phyloP scores from a whole-genome alignment of 2,797 vertebrate genomes.

The Ctenopoma kingsleyae region DNA sequence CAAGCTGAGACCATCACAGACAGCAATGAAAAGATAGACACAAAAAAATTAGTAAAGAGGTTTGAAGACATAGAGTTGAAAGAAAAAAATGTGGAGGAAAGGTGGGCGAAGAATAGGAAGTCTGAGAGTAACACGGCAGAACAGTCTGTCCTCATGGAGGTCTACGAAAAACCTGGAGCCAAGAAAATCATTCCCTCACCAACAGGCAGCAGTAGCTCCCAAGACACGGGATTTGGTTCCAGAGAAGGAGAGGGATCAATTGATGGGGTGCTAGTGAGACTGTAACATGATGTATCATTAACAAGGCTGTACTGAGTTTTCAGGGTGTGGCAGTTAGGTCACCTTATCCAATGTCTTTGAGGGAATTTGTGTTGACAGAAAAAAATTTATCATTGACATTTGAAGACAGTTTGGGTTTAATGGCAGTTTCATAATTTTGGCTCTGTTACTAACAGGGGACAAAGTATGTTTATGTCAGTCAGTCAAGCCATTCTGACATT shows the following conservation, averaged over 20 bases:
- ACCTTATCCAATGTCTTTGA: conserved; percentile 12
- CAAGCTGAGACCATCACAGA: not conserved
- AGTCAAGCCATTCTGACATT: no score
- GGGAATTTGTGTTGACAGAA: not conserved
- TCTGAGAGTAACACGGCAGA: conserved; percentile 50
- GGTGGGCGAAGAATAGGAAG: conserved; percentile 39
- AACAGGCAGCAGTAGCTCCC: conserved; percentile 78
- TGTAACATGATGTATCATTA: not conserved
- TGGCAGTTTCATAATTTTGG: no score
- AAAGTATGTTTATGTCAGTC: no score
- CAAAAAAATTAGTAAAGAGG: conserved; percentile 26
- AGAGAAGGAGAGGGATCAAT: conserved; percentile 74
- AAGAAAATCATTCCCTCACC: conserved; percentile 72
- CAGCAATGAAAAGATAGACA: conserved; percentile 17
- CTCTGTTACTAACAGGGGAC: no score
- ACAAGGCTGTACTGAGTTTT: not conserved
- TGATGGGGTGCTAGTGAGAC: conserved; percentile 35
- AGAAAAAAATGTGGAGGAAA: conserved; percentile 45
- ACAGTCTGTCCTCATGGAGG: conserved; percentile 35
- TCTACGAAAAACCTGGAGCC: conserved; percentile 30
- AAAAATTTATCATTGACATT: not conserved
- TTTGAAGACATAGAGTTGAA: conserved; percentile 60
- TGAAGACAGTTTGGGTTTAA: no score
- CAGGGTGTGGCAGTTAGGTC: not conserved
- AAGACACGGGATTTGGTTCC: conserved; percentile 84